Evolutionary conservation across 1,140 invertebrate species (phyloP).

Genomic region (Rhopalosiphum maidis): DNA sequence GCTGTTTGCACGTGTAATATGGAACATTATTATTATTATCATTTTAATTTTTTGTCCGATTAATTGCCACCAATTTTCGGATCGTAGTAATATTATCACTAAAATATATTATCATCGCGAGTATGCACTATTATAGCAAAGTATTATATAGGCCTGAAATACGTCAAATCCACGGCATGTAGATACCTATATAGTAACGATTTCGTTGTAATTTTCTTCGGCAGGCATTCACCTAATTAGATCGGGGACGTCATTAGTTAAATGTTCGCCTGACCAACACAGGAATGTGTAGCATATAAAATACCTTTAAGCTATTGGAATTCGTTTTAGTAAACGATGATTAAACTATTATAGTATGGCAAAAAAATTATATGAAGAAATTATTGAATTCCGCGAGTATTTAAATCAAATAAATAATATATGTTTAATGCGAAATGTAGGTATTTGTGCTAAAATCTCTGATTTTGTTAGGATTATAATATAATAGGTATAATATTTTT

Average conservation of each 20-base stretch:
- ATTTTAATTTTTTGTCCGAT: background rate
- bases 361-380: background rate
- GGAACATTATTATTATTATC: background rate
- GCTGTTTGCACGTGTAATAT: constrained; percentile 9
- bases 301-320: background rate
- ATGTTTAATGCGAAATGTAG: background rate
- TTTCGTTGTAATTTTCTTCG: background rate
- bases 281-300: background rate
- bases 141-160: background rate
- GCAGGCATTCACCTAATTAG: constrained; percentile 3
- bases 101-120: background rate
- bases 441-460: background rate
- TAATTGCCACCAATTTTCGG: background rate
- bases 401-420: background rate
- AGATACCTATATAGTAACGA: background rate
- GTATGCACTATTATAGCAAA: background rate
- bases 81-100: background rate
- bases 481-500: background rate
- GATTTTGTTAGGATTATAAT: background rate
- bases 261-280: background rate
- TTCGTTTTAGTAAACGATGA: constrained; percentile 15
- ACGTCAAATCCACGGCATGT: background rate
- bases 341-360: background rate
- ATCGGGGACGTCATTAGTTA: background rate
- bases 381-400: background rate